Conservation (phyloP, 2,797 vertebrate genomes). For the Coregonus sp. region DNA sequence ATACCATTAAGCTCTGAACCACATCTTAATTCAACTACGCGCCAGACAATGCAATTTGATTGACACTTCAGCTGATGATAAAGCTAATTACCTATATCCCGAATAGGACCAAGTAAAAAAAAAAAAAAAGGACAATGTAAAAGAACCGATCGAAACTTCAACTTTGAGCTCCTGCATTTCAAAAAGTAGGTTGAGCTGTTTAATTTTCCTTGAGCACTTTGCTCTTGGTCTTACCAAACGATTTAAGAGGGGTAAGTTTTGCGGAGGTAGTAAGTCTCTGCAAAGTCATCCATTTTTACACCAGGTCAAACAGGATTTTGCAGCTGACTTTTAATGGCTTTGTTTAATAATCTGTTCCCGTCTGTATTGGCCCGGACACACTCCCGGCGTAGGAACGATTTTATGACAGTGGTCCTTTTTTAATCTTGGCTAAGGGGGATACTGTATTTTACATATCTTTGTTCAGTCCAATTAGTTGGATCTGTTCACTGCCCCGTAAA, state of each 20-base stretch:
- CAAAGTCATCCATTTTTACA: not conserved
- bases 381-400: not conserved
- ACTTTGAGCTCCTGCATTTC: not conserved
- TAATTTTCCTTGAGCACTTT: not conserved
- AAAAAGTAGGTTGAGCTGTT: not conserved
- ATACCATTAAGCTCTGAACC: not conserved
- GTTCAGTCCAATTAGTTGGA: conserved; percentile 8
- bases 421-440: not conserved
- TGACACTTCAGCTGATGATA: not conserved
- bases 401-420: not conserved
- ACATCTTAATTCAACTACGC: not conserved
- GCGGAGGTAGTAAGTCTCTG: not conserved
- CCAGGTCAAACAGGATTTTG: not conserved
- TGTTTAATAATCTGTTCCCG: conserved; percentile 3
- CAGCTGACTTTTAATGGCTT: not conserved
- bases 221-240: not conserved
- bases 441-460: not conserved
- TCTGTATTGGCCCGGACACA: not conserved
- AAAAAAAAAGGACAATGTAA: not conserved
- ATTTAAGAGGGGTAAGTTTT: not conserved
- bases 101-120: not conserved
- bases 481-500: not conserved
- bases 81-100: not conserved
- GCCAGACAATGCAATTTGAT: not conserved
- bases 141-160: not conserved